These are phyloP conservation scores for Capromys pilorides DNA, from an alignment of 2,797 vertebrate species.

Conservation along the genomic window DNA sequence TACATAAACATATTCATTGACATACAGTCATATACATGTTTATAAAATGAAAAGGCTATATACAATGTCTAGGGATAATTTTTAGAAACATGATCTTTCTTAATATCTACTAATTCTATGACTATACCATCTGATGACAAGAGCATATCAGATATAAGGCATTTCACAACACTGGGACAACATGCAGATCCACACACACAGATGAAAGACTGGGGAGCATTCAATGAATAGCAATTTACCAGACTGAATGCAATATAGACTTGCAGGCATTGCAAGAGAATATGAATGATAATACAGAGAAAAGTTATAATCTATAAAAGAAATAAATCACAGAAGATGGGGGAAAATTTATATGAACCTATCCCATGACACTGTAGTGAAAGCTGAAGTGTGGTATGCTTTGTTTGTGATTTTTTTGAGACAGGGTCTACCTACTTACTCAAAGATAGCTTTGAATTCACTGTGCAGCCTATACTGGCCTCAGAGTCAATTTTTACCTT, in stretches of 20 bases:
- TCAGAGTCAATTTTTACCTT: not conserved
- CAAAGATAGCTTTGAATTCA: not conserved
- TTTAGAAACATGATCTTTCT: not conserved
- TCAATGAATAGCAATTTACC: not conserved
- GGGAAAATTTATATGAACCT: not conserved
- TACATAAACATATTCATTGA: not conserved
- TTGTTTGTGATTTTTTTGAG: not conserved
- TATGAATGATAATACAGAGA: not conserved
- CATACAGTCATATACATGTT: not conserved
- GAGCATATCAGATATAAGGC: not conserved
- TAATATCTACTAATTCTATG: constrained; percentile 10
- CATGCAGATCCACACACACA: not conserved
- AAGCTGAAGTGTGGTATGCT: not conserved
- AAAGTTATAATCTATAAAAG: not conserved
- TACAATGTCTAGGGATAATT: not conserved
- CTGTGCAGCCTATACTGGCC: not conserved
- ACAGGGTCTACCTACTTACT: not conserved
- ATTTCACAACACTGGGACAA: not conserved
- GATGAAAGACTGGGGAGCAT: not conserved
- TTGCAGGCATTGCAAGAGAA: not conserved
- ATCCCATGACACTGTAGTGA: not conserved
- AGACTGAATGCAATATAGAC: not conserved
- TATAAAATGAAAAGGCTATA: not conserved
- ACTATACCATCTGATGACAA: not conserved
- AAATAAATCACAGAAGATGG: not conserved